Evolutionary conservation across 1,140 invertebrate species (phyloP), one percentile per base, ranked within the genome.

Genomic region (Nymphalis io): DNA sequence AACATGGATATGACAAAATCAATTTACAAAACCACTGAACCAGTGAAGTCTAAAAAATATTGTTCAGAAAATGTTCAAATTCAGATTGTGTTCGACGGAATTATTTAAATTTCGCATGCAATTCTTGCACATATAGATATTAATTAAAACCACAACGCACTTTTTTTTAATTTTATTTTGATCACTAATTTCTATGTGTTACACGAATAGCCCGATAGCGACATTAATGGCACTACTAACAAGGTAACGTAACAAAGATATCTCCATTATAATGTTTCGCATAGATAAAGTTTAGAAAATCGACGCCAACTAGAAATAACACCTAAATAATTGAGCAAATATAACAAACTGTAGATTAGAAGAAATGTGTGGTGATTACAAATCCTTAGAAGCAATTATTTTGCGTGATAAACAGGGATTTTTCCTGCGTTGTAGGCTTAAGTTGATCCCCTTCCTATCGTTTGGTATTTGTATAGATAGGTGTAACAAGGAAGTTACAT

Each of bases 181-280:
- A 80, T 89, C 81, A 90, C 87, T 90, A 90, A 90, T 88, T 78
- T 81, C 15, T 80, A 80, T 89, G 80, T 89, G 80, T 88, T 90
- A 89, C 85, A 84, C 84, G 60, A 94, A 93, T 94, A 96, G 96
- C 95, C 95, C 95, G 92, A 95, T 96, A 94, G 95, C 95, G 93
- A 95, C 94, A 93, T 95, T 96, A 93, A 95, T 96, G 95, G 95
- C 95, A 94, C 93, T 96, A 87, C 94, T 96, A 90, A 94, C 95
- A 94, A 97, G 96, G 96, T 96, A 97, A 95, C 91, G 93, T 94
- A 93, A 92, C 75, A 80, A 69, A 68, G 44, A 75, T 74, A 80
- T 72, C 72, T 75, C 80, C 70, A 79, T 79, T 75, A 59, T 82
- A 75, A 76, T 75, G 60, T 79, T 81, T 70, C 70, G 70, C 71